These are phyloP conservation scores for Pedicia rivosa DNA, from an alignment of 2,888 invertebrate genomes.

Conservation along the genomic window DNA sequence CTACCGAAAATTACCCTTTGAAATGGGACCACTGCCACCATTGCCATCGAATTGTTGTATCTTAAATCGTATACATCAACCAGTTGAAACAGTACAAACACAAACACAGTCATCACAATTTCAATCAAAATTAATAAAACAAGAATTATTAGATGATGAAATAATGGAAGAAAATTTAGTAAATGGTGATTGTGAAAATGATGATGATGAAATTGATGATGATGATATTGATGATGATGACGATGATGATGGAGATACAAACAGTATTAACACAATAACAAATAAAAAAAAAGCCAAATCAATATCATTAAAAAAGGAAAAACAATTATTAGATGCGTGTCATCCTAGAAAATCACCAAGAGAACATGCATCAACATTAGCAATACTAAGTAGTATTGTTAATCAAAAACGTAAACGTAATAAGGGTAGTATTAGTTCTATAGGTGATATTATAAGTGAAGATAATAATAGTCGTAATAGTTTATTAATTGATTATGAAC, in stretches of 20 bases:
- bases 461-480: too few relatives aligned
- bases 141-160: constrained; percentile 1
- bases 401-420: constrained; percentile 26
- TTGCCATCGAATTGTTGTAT: constrained; percentile 33
- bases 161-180: neutral
- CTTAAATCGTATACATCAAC: constrained; percentile 15
- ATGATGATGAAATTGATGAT: constrained; percentile 1
- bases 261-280: constrained; percentile 2
- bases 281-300: constrained; percentile 15
- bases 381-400: constrained; percentile 54
- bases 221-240: constrained; percentile 1
- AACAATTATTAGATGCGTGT: constrained; percentile 32
- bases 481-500: too few relatives aligned
- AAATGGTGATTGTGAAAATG: neutral
- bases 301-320: constrained; percentile 20
- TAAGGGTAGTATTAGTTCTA: constrained; percentile 10
- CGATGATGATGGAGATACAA: constrained; percentile 1
- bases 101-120: constrained; percentile 22
- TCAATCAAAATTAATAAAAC: constrained; percentile 16
- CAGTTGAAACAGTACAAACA: constrained; percentile 29
- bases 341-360: constrained; percentile 68
- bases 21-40: constrained; percentile 48
- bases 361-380: constrained; percentile 76
- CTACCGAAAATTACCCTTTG: constrained; percentile 47
- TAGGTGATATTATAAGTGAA: too few relatives aligned